These are phyloP conservation scores for Eupeodes corollae DNA, from an alignment of 1,140 invertebrate genomes.

Conservation along the genomic window DNA sequence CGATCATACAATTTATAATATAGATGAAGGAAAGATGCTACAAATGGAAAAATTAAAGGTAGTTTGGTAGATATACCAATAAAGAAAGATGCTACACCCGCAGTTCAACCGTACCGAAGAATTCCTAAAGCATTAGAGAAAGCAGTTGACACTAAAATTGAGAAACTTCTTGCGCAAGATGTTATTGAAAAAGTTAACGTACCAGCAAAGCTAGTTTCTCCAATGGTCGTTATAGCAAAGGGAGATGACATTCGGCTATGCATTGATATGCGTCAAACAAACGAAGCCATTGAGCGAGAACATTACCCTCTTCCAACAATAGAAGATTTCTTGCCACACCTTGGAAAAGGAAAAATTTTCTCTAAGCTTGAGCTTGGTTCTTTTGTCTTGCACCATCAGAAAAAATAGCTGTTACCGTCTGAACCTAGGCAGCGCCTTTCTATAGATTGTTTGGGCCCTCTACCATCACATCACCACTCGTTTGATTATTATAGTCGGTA, in stretches of 20 bases:
- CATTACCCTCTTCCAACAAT: conserved; percentile 4
- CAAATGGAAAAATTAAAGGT: too few relatives aligned
- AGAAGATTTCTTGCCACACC: background rate
- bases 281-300: conserved; percentile 15
- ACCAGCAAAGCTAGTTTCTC: background rate
- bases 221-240: background rate
- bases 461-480: conserved; percentile 16
- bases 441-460: conserved; percentile 18
- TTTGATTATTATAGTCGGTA: conserved; percentile 16
- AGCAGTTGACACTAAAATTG: too few relatives aligned
- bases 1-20: too few relatives aligned
- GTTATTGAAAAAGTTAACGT: too few relatives aligned
- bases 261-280: conserved; percentile 31
- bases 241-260: conserved; percentile 8
- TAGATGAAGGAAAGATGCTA: too few relatives aligned
- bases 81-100: too few relatives aligned
- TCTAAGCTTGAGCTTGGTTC: background rate
- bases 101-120: too few relatives aligned
- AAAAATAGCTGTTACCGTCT: conserved; percentile 26
- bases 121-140: too few relatives aligned
- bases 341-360: background rate
- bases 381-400: conserved; percentile 7
- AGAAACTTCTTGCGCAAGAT: too few relatives aligned
- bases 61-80: too few relatives aligned
- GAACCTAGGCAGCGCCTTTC: conserved; percentile 19